Conservation (phyloP, 2,113 vertebrate genomes). For the Pseudorectes ferrugineus region DNA sequence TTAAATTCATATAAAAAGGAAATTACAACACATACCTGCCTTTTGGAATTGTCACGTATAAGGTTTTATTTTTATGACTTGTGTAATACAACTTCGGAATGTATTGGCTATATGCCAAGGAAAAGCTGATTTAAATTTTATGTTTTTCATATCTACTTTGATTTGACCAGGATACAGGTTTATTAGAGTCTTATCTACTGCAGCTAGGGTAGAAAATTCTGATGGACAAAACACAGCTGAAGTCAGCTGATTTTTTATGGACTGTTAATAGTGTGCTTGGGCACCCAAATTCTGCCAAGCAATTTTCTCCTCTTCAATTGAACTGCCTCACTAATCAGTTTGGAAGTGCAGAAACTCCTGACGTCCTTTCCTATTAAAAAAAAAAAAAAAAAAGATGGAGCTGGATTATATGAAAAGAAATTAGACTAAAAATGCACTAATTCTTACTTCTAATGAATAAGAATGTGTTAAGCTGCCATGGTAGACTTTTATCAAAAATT, state of each 20-base stretch:
- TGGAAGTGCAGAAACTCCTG: not conserved
- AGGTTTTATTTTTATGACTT: not conserved
- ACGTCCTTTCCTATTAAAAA: not conserved
- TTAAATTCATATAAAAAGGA: not conserved
- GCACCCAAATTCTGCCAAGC: not conserved
- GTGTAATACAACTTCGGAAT: not conserved
- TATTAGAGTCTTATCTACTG: not conserved
- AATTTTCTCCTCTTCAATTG: not conserved
- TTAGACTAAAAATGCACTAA: not conserved
- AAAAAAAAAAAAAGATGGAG: not conserved
- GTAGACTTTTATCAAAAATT: not conserved
- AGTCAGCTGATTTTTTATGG: not conserved
- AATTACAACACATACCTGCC: not conserved
- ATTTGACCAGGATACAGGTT: not conserved
- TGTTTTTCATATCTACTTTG: not conserved
- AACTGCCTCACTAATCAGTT: not conserved
- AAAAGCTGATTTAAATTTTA: not conserved
- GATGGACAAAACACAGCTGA: not conserved
- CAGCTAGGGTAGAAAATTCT: not conserved
- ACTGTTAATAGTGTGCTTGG: not conserved
- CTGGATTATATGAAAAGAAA: not conserved
- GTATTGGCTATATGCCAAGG: not conserved
- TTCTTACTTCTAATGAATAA: not conserved
- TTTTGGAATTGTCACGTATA: not conserved
- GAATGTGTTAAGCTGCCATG: not conserved